Conservation (phyloP, 2,888 invertebrate species). For the Drosophila atripex region DNA sequence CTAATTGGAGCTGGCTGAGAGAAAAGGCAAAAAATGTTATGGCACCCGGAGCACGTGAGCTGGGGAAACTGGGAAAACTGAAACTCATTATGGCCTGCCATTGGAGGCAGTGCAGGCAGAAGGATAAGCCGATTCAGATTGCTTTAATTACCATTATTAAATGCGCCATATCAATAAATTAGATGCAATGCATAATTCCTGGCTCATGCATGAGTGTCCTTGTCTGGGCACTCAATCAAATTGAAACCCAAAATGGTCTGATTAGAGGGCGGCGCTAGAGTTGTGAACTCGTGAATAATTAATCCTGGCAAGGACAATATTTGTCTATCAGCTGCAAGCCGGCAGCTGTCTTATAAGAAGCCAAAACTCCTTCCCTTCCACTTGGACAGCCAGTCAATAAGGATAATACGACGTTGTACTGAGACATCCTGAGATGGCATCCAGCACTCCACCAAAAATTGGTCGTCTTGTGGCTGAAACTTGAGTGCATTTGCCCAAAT, state of each 20-base stretch:
- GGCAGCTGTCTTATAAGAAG: slow-evolving; percentile 28
- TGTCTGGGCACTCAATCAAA: slow-evolving; percentile 42
- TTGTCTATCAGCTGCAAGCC: slow-evolving; percentile 18
- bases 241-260: slow-evolving; percentile 44
- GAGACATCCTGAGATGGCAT: slow-evolving; percentile 1
- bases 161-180: slow-evolving; percentile 40
- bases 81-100: slow-evolving; percentile 16
- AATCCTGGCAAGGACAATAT: slow-evolving; percentile 39
- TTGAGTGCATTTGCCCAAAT: slow-evolving; percentile 71
- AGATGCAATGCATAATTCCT: slow-evolving; percentile 18
- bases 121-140: slow-evolving; percentile 2
- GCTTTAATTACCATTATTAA: slow-evolving; percentile 34
- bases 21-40: slow-evolving; percentile 64
- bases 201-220: background rate
- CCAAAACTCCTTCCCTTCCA: slow-evolving; percentile 6
- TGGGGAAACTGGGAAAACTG: slow-evolving; percentile 1
- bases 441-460: background rate
- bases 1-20: slow-evolving; percentile 59
- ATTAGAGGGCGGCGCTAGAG: slow-evolving; percentile 42
- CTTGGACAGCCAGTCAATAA: slow-evolving; percentile 34
- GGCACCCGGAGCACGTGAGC: slow-evolving; percentile 58
- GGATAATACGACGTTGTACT: slow-evolving; percentile 44
- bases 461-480: slow-evolving; percentile 55
- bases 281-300: slow-evolving; percentile 58
- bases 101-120: background rate